Evolutionary conservation across 2,113 vertebrate genomes (phyloP).

Genomic region (Strigops habroptila): DNA sequence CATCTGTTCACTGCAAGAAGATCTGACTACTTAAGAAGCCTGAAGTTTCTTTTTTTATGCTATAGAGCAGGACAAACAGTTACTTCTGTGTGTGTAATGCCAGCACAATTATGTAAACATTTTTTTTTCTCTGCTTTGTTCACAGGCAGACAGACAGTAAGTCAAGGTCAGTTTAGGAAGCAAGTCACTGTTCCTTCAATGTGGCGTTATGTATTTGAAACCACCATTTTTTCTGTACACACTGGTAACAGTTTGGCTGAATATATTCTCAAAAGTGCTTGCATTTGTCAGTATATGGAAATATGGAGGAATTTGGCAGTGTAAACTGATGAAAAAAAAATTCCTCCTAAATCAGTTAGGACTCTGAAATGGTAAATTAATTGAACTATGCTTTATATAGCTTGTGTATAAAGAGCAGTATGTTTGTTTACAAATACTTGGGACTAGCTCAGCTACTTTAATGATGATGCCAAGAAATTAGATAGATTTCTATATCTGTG

Average conservation of each 20-base stretch:
- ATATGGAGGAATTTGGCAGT: neutral
- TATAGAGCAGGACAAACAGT: neutral
- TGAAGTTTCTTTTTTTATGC: neutral
- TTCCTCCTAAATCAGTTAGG: neutral
- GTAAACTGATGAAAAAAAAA: neutral
- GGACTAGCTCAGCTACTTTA: neutral
- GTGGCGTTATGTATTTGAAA: neutral
- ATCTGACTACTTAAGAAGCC: neutral
- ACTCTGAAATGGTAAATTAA: neutral
- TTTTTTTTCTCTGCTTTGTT: neutral
- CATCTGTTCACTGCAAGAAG: neutral
- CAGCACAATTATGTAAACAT: constrained; percentile 1
- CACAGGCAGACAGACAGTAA: neutral
- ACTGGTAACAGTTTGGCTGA: neutral
- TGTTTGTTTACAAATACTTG: neutral
- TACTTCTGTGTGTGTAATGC: neutral
- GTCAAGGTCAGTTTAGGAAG: neutral
- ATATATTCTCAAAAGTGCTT: neutral
- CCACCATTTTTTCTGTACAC: fast-evolving
- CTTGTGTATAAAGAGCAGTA: neutral
- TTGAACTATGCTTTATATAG: neutral
- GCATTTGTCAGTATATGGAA: neutral
- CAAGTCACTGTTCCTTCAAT: neutral
- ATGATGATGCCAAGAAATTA: neutral
- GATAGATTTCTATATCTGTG: neutral